phyloP scores from a whole-genome alignment of 2,113 vertebrate genomes.

The Baryphthengus martii region DNA sequence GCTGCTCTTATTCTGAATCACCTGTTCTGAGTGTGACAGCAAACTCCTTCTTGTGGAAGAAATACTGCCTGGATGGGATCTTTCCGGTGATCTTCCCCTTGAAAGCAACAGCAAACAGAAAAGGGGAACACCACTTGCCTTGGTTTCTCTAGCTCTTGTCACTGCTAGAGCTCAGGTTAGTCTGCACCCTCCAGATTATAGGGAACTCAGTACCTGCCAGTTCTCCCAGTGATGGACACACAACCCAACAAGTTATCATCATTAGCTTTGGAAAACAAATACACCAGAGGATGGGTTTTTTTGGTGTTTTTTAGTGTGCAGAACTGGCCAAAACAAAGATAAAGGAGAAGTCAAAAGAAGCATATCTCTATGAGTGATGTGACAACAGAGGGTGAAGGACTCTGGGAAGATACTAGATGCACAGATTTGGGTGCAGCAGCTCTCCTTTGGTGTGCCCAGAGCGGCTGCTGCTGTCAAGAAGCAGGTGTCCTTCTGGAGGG shows the following conservation, averaged over 20 bases:
- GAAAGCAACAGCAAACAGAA: background rate
- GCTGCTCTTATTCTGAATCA: background rate
- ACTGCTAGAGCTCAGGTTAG: background rate
- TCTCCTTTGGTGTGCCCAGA: background rate
- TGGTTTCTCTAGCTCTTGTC: background rate
- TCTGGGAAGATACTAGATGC: background rate
- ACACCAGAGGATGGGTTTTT: background rate
- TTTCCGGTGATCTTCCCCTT: background rate
- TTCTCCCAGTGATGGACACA: background rate
- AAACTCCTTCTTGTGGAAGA: background rate
- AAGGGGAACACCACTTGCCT: background rate
- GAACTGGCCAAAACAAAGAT: background rate
- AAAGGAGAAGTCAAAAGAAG: background rate
- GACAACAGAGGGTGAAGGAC: background rate
- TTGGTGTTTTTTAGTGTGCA: background rate
- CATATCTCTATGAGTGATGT: rapidly evolving
- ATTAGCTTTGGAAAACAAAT: background rate
- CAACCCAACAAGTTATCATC: background rate
- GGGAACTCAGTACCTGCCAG: background rate
- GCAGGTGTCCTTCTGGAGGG: background rate
- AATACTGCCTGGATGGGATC: background rate
- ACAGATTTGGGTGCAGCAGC: background rate
- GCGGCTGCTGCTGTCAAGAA: background rate
- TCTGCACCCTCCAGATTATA: background rate
- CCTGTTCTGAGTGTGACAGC: background rate